A percentile compares a stretch with the other conserved stretches of the same genome.
Conservation (phyloP, 2,113 vertebrate species). For the Athene noctua region DNA sequence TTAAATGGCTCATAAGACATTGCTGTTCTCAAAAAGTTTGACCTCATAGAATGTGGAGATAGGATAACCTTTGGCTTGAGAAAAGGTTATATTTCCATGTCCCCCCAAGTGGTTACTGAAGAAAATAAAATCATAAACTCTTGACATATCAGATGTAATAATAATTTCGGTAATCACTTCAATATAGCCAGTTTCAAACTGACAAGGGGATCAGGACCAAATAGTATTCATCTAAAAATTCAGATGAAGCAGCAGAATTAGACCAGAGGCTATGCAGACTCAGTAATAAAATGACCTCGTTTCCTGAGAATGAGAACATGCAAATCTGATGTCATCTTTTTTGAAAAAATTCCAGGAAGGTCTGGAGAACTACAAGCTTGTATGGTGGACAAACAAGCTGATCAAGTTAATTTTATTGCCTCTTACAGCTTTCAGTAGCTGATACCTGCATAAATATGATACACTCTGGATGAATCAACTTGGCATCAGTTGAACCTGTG, state of each 20-base stretch:
- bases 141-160: not conserved
- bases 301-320: not conserved
- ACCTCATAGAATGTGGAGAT: not conserved
- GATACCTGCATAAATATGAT: not conserved
- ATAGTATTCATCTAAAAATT: not conserved
- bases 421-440: not conserved
- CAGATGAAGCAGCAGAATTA: not conserved
- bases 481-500: not conserved
- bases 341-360: not conserved
- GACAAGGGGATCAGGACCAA: not conserved
- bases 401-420: not conserved
- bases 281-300: not conserved
- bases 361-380: not conserved
- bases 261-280: not conserved
- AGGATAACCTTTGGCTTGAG: not conserved
- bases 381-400: not conserved
- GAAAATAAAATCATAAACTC: not conserved
- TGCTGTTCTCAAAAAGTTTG: not conserved
- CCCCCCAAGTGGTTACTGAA: not conserved
- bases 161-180: not conserved
- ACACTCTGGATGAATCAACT: not conserved
- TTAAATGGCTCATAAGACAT: not conserved
- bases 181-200: not conserved
- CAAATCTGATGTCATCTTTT: not conserved
- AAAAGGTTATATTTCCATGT: not conserved